Evolutionary conservation across 2,113 vertebrate genomes (phyloP), one percentile per base, ranked within the genome.

Genomic region (Malurus elegans): DNA sequence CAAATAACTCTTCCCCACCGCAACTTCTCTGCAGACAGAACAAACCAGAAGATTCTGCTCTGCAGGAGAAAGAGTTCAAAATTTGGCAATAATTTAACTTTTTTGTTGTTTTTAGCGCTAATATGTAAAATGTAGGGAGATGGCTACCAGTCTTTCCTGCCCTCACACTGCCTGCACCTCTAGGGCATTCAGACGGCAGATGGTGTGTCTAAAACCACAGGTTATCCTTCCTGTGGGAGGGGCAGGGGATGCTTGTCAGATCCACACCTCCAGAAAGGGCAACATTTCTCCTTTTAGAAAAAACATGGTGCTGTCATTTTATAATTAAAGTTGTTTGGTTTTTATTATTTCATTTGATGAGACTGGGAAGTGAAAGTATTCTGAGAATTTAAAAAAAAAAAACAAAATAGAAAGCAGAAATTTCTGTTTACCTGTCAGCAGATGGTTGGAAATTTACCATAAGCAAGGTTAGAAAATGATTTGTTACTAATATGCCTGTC

Each of bases 381-480:
- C 61, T 53, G 34, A 58, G 20, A 69, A 36, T 16, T 10, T 7
- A 53, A 61, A 70, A 65, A 48, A 60, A 78, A 83, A 32, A 9
- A 56, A 14, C 8, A 25, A 40, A 40, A 21, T 9, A 40, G 1
- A 32, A 18, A 44, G 9, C 4, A 87, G 58, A 92, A 72, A 74
- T 73, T 88, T 66, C 80, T 96, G 65, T 89, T 97, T 96, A 92
- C 71, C 79, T 96, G 91, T 82, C 72, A 95, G 78, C 76, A 93
- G 88, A 94, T 93, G 96, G 95, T 74, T 96, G 95, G 86, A 88
- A 96, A 96, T 96, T 86, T 95, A 97, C 75, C 92, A 97, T 79
- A 97, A 84, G 83, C 88, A 97, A 92, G 93, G 97, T 97, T 95
- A 96, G 93, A 96, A 98, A 96, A 97, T 97, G 94, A 95, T 95